Evolutionary conservation across 2,797 vertebrate species (phyloP).

Genomic region (Phoeniculus purpureus): DNA sequence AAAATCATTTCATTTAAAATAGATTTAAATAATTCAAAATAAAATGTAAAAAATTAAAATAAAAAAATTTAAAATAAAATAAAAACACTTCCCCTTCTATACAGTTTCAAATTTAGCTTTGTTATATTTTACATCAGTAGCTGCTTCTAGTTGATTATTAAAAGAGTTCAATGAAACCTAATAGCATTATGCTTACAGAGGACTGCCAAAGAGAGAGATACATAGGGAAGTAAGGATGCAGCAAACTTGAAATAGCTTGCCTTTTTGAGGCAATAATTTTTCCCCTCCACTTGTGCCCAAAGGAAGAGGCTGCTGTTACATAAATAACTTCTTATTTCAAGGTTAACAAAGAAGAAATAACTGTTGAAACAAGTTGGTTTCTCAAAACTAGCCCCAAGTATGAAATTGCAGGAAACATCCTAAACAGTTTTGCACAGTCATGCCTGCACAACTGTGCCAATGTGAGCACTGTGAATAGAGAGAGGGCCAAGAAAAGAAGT

Average conservation of each 20-base stretch:
- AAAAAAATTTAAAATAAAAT: too few species aligned
- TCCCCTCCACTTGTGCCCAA: neutral
- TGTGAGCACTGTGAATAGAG: neutral
- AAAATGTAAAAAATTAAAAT: too few species aligned
- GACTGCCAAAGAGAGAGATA: neutral
- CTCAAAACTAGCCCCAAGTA: neutral
- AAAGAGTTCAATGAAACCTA: neutral
- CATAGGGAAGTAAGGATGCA: neutral
- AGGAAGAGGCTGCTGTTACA: constrained; percentile 35
- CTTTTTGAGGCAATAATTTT: constrained; percentile 41
- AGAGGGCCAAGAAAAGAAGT: neutral
- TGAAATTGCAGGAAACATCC: constrained; percentile 55
- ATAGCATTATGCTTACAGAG: neutral
- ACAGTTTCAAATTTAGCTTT: neutral
- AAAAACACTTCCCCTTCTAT: neutral
- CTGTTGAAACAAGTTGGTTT: constrained; percentile 47
- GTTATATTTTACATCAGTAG: neutral
- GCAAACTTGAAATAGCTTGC: constrained; percentile 1
- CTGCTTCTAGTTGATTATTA: neutral
- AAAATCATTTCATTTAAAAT: neutral
- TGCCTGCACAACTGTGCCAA: neutral
- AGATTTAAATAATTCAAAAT: too few species aligned
- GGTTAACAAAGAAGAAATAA: constrained; percentile 15
- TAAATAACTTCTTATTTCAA: constrained; percentile 22
- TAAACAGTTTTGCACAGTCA: neutral